Conservation (phyloP, 2,113 vertebrate genomes). For the Erythrocercus mccallii region DNA sequence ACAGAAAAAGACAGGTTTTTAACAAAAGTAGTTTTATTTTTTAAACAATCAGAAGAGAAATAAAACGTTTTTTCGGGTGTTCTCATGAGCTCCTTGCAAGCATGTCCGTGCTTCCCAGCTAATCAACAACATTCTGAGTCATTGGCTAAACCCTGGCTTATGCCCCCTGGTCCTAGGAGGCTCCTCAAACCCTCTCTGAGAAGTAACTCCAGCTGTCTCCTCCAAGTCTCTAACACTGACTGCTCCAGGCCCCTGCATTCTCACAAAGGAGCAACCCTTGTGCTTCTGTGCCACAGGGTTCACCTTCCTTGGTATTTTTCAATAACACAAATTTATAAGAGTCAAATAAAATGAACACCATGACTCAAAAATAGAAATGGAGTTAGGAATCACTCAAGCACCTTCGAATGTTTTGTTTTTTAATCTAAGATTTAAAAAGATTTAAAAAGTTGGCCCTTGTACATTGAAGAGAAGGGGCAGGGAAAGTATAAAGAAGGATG, state of each 20-base stretch:
- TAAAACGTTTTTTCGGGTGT: not conserved
- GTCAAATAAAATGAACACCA: not conserved
- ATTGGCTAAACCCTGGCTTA: not conserved
- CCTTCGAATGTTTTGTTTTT: not conserved
- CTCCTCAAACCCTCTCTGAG: not conserved
- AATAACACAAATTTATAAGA: not conserved
- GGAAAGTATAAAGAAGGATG: not conserved
- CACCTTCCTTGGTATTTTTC: not conserved
- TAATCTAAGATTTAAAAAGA: not conserved
- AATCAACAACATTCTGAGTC: not conserved
- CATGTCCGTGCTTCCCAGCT: not conserved
- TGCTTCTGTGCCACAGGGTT: not conserved
- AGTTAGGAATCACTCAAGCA: not conserved
- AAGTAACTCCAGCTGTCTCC: not conserved
- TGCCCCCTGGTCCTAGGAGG: not conserved
- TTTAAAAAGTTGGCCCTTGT: no score
- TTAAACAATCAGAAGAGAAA: not conserved
- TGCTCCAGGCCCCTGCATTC: not conserved
- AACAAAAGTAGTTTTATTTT: not conserved
- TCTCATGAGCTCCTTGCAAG: not conserved
- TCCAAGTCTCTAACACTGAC: not conserved
- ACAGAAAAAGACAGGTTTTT: not conserved
- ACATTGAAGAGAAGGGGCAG: not conserved
- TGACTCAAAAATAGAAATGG: not conserved
- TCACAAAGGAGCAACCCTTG: not conserved